These are phyloP conservation scores for Drosophila ezoana DNA, from an alignment of 2,888 invertebrate species.

Conservation along the genomic window DNA sequence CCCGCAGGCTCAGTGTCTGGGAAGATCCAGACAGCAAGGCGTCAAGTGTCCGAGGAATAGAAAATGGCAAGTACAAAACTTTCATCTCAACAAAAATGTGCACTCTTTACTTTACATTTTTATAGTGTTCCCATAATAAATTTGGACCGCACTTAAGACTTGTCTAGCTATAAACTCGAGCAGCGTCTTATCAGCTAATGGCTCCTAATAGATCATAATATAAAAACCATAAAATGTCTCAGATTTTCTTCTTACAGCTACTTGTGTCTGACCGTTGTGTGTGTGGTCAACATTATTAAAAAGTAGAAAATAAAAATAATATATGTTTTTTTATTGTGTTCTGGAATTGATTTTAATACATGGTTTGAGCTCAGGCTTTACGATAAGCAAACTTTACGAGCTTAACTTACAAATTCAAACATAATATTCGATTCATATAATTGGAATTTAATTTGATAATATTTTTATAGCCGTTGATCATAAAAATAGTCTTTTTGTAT, in stretches of 20 bases:
- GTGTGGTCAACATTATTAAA: slow-evolving; percentile 41
- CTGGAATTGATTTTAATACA: slow-evolving; percentile 41
- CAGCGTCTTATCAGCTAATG: slow-evolving; percentile 66
- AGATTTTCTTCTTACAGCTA: slow-evolving; percentile 33
- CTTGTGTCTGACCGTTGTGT: slow-evolving; percentile 40
- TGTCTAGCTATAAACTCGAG: slow-evolving; percentile 14
- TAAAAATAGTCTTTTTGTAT: slow-evolving; percentile 39
- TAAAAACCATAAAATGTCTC: slow-evolving; percentile 56
- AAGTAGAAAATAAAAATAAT: slow-evolving; percentile 3
- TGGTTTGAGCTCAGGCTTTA: slow-evolving; percentile 17
- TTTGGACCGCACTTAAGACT: slow-evolving; percentile 2
- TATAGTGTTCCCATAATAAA: slow-evolving; percentile 5
- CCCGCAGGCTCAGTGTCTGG: slow-evolving; percentile 1
- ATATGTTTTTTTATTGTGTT: slow-evolving; percentile 35
- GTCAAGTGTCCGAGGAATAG: slow-evolving; percentile 23
- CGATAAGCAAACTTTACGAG: slow-evolving; percentile 66
- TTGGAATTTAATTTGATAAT: slow-evolving; percentile 69
- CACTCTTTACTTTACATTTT: background rate
- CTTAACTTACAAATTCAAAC: slow-evolving; percentile 38
- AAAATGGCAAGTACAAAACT: background rate
- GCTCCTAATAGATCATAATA: slow-evolving; percentile 70
- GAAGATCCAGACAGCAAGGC: slow-evolving; percentile 57
- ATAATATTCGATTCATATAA: slow-evolving; percentile 59
- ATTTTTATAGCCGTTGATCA: slow-evolving; percentile 57
- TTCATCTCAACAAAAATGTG: background rate